These are phyloP conservation scores for Petrocephalus microphthalmus DNA, from an alignment of 2,113 vertebrate genomes.

Conservation along the genomic window DNA sequence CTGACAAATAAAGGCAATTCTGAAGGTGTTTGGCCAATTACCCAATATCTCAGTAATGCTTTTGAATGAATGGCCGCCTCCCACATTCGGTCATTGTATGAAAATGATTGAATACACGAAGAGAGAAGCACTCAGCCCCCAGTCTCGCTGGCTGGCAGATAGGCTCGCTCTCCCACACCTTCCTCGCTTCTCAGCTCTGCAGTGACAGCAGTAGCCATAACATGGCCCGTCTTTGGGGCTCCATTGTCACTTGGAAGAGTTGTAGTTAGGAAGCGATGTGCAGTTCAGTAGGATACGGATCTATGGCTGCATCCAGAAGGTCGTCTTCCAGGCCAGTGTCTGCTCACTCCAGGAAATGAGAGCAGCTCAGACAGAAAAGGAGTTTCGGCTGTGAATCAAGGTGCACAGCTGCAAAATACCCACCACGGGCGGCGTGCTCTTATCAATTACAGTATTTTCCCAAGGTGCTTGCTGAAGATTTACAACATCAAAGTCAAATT, in stretches of 20 bases:
- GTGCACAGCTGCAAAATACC: background rate
- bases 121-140: background rate
- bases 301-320: background rate
- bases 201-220: background rate
- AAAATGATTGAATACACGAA: background rate
- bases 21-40: background rate
- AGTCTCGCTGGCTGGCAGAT: background rate
- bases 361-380: background rate
- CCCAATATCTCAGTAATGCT: background rate
- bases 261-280: background rate
- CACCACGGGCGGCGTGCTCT: background rate
- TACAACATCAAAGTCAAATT: conserved; percentile 10
- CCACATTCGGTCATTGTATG: background rate
- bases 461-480: background rate
- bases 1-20: background rate
- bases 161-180: background rate
- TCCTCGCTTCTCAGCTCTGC: background rate
- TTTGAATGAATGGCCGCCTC: background rate
- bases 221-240: background rate
- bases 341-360: background rate
- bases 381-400: background rate
- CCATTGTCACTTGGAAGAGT: background rate
- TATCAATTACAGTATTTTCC: background rate
- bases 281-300: background rate
- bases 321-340: background rate